These are phyloP conservation scores for Ophiothrix spiculata DNA, from an alignment of 35 echinoderm and acorn worm genomes.

Conservation along the genomic window DNA sequence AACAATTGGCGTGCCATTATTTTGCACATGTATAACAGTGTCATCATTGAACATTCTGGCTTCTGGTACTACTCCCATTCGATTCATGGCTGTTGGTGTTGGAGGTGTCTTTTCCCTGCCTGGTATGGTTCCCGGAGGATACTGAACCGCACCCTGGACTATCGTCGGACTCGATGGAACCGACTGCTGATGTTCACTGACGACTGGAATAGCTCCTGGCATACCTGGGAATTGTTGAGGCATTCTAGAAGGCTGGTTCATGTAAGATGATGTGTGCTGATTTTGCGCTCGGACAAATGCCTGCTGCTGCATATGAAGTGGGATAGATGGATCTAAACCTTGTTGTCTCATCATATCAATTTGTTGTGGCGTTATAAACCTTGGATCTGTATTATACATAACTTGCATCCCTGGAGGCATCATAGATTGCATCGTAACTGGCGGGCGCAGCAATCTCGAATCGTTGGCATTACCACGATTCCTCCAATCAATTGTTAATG, in stretches of 20 bases:
- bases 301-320: not conserved
- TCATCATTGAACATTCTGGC: not conserved
- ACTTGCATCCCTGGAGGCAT: not conserved
- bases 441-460: not conserved
- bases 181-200: not conserved
- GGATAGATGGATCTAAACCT: not conserved
- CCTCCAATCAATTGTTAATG: not conserved
- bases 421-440: not conserved
- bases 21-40: not conserved
- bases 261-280: not conserved
- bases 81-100: not conserved
- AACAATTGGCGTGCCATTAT: not conserved
- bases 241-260: not conserved
- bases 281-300: not conserved
- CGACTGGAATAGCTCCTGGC: not conserved
- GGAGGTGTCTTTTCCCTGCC: not conserved
- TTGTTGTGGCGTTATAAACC: not conserved
- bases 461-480: not conserved
- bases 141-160: not conserved
- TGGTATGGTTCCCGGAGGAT: not conserved
- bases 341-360: not conserved
- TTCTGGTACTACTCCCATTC: not conserved
- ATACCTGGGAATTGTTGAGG: not conserved
- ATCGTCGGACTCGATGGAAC: not conserved
- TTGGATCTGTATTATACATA: not conserved